Evolutionary conservation across 1,140 invertebrate species (phyloP).

Genomic region (Brachionus sp.): DNA sequence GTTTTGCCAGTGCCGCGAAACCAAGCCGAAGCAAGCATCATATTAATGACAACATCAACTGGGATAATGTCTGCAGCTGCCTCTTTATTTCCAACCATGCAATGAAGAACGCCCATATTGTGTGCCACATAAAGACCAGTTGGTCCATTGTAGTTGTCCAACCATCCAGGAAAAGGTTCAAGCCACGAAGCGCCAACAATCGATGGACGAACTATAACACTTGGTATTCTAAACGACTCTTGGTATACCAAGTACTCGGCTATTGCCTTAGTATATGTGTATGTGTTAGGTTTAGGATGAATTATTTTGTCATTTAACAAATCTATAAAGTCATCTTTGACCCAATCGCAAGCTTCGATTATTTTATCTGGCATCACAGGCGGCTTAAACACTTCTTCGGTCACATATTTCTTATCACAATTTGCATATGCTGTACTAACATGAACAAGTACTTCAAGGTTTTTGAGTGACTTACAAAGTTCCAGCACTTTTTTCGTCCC

Average conservation of each 20-base stretch:
- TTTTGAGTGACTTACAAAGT: constrained; percentile 56
- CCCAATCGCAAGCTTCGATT: constrained; percentile 73
- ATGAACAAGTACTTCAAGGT: constrained; percentile 61
- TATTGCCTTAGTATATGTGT: constrained; percentile 77
- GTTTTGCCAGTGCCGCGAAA: constrained; percentile 66
- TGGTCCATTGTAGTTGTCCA: constrained; percentile 58
- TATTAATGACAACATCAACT: constrained; percentile 84
- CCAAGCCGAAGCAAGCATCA: constrained; percentile 75
- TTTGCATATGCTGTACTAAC: constrained; percentile 63
- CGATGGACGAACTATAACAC: constrained; percentile 76
- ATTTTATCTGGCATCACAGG: constrained; percentile 81
- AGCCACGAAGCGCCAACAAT: constrained; percentile 85
- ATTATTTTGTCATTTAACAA: constrained; percentile 70
- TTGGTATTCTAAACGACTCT: constrained; percentile 69
- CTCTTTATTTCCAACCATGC: constrained; percentile 71
- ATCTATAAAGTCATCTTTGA: constrained; percentile 66
- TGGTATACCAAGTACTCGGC: constrained; percentile 70
- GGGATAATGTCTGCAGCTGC: constrained; percentile 87
- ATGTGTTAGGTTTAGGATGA: constrained; percentile 74
- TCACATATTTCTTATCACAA: constrained; percentile 60
- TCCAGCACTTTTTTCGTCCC: constrained; percentile 59
- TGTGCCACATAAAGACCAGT: constrained; percentile 51
- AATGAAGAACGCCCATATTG: constrained; percentile 74
- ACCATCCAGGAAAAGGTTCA: constrained; percentile 69
- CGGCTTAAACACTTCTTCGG: constrained; percentile 73